Evolutionary conservation across 1,140 invertebrate species (phyloP).

Genomic region (Formica exsecta): DNA sequence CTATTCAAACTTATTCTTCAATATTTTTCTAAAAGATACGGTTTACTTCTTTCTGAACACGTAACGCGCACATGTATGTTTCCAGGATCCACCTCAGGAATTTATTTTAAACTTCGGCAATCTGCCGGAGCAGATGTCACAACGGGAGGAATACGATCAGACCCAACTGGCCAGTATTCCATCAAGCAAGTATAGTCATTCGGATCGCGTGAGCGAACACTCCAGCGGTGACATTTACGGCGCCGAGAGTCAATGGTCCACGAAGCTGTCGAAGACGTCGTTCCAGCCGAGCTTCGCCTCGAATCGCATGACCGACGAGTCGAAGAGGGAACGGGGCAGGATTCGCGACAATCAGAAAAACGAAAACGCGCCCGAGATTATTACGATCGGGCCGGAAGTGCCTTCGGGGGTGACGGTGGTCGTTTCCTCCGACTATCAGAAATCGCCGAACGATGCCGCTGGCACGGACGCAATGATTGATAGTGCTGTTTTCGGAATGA

Average conservation of each 20-base stretch:
- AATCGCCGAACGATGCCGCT: not conserved
- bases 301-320: constrained; percentile 83
- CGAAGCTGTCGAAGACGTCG: constrained; percentile 87
- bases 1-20: not conserved
- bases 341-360: constrained; percentile 19
- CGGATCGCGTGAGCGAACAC: not conserved
- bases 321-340: constrained; percentile 51
- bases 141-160: constrained; percentile 78
- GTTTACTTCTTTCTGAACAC: not conserved
- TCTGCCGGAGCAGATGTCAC: constrained; percentile 57
- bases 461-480: constrained; percentile 59
- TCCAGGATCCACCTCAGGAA: constrained; percentile 80
- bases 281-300: constrained; percentile 87
- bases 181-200: constrained; percentile 69
- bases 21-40: not conserved
- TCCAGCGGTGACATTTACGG: constrained; percentile 82
- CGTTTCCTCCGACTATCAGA: constrained; percentile 76
- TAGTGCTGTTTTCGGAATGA: constrained; percentile 78
- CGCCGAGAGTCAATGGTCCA: constrained; percentile 89
- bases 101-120: constrained; percentile 82
- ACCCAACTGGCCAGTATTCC: constrained; percentile 68
- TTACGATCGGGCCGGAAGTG: constrained; percentile 79
- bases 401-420: constrained; percentile 75
- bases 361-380: constrained; percentile 77
- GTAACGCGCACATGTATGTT: constrained; percentile 26